Evolutionary conservation across 2,888 invertebrate genomes (phyloP).

Genomic region (Zaprionus lineosus): DNA sequence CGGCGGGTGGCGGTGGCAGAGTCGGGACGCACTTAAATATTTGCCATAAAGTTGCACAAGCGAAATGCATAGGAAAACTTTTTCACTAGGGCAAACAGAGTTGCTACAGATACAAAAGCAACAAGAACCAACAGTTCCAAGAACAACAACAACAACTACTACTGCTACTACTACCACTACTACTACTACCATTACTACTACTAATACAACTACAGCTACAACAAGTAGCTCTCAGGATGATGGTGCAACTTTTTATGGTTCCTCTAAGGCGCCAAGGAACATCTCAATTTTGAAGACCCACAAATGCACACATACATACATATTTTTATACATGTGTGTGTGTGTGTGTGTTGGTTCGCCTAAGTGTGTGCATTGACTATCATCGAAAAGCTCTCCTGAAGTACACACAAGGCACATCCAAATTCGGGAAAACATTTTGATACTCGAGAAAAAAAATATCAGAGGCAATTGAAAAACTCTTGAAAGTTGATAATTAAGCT

Average conservation of each 20-base stretch:
- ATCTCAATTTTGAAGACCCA: constrained; percentile 47
- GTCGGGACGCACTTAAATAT: constrained; percentile 57
- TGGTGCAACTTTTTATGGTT: constrained; percentile 64
- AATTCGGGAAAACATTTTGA: constrained; percentile 32
- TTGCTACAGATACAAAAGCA: constrained; percentile 4
- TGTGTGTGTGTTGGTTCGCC: background rate
- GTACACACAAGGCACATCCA: too few species aligned
- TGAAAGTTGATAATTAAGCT: too few species aligned
- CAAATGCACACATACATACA: background rate
- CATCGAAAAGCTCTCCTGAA: too few species aligned
- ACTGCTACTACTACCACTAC: too few species aligned
- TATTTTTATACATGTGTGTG: background rate
- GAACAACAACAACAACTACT: constrained; percentile 24
- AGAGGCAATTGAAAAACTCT: constrained; percentile 17
- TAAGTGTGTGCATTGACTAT: too few species aligned
- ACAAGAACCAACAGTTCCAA: too few species aligned
- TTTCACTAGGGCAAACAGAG: constrained; percentile 42
- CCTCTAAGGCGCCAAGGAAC: constrained; percentile 43
- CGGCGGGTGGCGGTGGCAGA: constrained; percentile 13
- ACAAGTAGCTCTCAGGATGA: too few species aligned
- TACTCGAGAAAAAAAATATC: constrained; percentile 25
- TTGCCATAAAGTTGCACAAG: constrained; percentile 54
- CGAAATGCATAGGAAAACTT: constrained; percentile 57
- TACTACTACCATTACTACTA: too few species aligned
- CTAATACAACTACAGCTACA: too few species aligned